Percentiles rank a stretch among this genome's conserved stretches.
phyloP scores from a whole-genome alignment of 2,797 vertebrate species.

The Trachurus trachurus region DNA sequence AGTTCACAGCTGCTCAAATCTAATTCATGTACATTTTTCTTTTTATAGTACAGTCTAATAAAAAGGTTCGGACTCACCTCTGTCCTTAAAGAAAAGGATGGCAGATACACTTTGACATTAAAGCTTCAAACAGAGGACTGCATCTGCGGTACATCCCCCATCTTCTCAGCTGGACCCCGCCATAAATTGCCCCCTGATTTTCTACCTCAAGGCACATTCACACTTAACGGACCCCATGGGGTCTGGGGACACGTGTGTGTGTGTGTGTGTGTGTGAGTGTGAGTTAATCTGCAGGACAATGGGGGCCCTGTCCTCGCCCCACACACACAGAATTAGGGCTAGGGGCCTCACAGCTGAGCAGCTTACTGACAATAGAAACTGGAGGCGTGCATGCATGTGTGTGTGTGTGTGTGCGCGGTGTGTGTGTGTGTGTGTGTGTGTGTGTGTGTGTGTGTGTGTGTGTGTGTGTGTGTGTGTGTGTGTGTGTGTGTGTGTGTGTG shows the following conservation, averaged over 20 bases:
- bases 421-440: constrained; percentile 13
- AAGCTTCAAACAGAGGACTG: constrained; percentile 43
- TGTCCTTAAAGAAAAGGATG: neutral
- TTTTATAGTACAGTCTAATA: neutral
- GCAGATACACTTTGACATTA: constrained; percentile 47
- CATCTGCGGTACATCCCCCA: constrained; percentile 51
- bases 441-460: constrained; percentile 14
- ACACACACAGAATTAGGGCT: constrained; percentile 75
- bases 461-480: constrained; percentile 15
- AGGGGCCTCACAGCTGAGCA: constrained; percentile 78
- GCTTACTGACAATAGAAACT: constrained; percentile 72
- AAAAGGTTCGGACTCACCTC: constrained; percentile 14
- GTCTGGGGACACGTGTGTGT: constrained; percentile 50
- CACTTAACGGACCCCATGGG: constrained; percentile 84
- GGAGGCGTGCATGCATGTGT: constrained; percentile 45
- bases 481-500: constrained; percentile 18
- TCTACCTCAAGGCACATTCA: constrained; percentile 84
- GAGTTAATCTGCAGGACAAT: constrained; percentile 84
- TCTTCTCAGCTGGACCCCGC: constrained; percentile 62
- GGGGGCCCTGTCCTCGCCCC: constrained; percentile 67
- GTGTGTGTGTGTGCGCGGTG: constrained; percentile 18
- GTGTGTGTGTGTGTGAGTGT: constrained; percentile 47
- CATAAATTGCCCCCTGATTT: constrained; percentile 84
- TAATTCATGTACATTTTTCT: constrained; percentile 1
- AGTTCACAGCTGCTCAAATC: neutral